Conservation (phyloP, 2,888 invertebrate genomes). For the Dorcus hopei region DNA sequence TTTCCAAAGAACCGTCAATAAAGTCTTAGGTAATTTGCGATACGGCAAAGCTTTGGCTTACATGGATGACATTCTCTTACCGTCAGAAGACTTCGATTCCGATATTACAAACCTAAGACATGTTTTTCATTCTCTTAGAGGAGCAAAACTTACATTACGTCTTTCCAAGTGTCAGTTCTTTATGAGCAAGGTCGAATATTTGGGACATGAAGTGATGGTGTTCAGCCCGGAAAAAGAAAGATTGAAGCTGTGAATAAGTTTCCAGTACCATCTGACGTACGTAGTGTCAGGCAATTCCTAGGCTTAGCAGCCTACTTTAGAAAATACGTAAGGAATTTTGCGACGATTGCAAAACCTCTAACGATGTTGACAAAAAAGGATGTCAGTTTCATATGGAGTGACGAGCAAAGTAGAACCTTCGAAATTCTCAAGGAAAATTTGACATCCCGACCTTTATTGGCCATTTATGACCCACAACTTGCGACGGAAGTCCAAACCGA, state of each 20-base stretch:
- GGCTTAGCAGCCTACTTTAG: slow-evolving; percentile 26
- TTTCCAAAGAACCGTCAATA: slow-evolving; percentile 18
- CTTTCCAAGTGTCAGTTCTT: slow-evolving; percentile 20
- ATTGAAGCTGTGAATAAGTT: slow-evolving; percentile 14
- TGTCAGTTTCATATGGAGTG: slow-evolving; percentile 2
- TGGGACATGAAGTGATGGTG: slow-evolving; percentile 16
- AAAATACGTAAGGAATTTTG: slow-evolving; percentile 22
- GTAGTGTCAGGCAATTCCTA: slow-evolving; percentile 21
- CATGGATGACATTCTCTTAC: background rate
- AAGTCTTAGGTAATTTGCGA: background rate
- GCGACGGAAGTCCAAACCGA: slow-evolving; percentile 24
- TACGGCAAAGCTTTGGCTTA: background rate
- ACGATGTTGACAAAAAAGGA: slow-evolving; percentile 17
- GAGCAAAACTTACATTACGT: slow-evolving; percentile 2
- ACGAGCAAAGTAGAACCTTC: slow-evolving; percentile 11
- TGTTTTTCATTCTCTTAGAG: slow-evolving; percentile 4
- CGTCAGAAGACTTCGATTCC: slow-evolving; percentile 10
- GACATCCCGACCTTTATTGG: slow-evolving; percentile 6
- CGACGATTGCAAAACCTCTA: slow-evolving; percentile 19
- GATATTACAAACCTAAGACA: slow-evolving; percentile 13
- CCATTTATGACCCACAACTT: slow-evolving; percentile 10
- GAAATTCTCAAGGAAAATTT: slow-evolving; percentile 7
- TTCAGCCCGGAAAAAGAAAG: slow-evolving; percentile 15
- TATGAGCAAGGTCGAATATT: slow-evolving; percentile 12
- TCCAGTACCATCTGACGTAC: slow-evolving; percentile 5